Conservation (phyloP, 2,797 vertebrate species). For the Trematocara caparti region DNA sequence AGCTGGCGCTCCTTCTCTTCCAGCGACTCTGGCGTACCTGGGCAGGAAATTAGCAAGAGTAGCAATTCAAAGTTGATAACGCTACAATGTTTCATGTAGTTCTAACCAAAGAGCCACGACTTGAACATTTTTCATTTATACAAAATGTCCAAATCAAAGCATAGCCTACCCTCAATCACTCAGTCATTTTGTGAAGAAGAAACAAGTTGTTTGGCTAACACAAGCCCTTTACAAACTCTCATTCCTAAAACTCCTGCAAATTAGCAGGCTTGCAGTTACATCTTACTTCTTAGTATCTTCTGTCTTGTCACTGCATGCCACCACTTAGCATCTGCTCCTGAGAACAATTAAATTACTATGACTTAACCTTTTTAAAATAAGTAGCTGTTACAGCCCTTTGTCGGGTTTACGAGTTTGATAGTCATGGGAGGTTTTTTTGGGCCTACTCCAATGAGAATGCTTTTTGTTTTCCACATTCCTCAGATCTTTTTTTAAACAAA, state of each 20-base stretch:
- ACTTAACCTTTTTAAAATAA: slow-evolving; percentile 27
- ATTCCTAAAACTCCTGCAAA: slow-evolving; percentile 14
- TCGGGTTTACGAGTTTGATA: slow-evolving; percentile 39
- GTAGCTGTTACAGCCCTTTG: slow-evolving; percentile 35
- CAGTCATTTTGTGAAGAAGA: background rate
- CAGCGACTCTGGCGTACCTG: slow-evolving; percentile 91
- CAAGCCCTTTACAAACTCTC: background rate
- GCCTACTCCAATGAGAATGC: background rate
- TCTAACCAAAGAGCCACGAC: background rate
- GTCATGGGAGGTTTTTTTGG: slow-evolving; percentile 25
- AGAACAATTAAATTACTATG: slow-evolving; percentile 53
- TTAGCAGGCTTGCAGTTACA: slow-evolving; percentile 18
- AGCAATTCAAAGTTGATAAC: background rate
- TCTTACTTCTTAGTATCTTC: slow-evolving; percentile 36
- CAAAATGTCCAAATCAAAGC: background rate
- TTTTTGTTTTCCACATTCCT: background rate
- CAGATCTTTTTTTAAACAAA: background rate
- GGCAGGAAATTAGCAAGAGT: background rate
- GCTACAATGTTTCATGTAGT: background rate
- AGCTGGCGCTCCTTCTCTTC: slow-evolving; percentile 93
- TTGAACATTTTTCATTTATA: background rate
- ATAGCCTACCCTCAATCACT: background rate
- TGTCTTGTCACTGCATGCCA: slow-evolving; percentile 40
- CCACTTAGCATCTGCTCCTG: slow-evolving; percentile 18
- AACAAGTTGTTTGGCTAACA: background rate